A percentile compares a stretch with the other conserved stretches of the same genome.
Evolutionary conservation across 2,888 invertebrate species (phyloP).

Genomic region (Drosophila macrospina): DNA sequence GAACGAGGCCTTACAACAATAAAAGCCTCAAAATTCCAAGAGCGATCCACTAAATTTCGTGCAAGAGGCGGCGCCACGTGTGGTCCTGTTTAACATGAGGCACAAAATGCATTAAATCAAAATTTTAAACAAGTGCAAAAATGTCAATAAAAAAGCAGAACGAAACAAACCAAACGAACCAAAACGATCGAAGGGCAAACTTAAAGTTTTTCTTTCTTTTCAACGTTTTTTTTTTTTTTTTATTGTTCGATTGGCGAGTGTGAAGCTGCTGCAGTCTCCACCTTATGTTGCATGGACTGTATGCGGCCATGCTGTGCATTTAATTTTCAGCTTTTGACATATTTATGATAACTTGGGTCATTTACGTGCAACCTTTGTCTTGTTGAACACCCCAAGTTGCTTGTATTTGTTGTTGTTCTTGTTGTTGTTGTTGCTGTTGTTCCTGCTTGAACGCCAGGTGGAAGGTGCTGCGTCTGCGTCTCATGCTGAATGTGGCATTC

Average conservation of each 20-base stretch:
- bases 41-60: conserved; percentile 52
- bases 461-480: conserved; percentile 76
- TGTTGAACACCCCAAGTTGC: conserved; percentile 50
- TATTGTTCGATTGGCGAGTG: conserved; percentile 13
- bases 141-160: conserved; percentile 70
- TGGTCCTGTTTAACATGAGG: conserved; percentile 65
- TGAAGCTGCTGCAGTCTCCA: conserved; percentile 24
- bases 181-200: conserved; percentile 1
- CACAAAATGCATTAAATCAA: conserved; percentile 76
- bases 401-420: conserved; percentile 4
- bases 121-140: conserved; percentile 80
- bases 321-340: conserved; percentile 85
- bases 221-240: conserved; percentile 1
- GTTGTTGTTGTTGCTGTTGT: conserved; percentile 8
- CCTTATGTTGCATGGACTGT: conserved; percentile 32
- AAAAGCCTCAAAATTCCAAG: conserved; percentile 14
- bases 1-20: conserved; percentile 24
- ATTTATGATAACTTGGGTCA: conserved; percentile 85
- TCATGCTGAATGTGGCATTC: conserved; percentile 48
- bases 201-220: conserved; percentile 4
- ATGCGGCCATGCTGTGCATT: conserved; percentile 79
- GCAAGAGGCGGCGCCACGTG: conserved; percentile 75
- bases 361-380: conserved; percentile 85
- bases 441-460: conserved; percentile 19
- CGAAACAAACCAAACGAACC: conserved; percentile 15